Evolutionary conservation across 2,797 vertebrate species (phyloP), one percentile per base, ranked within the genome.

Genomic region (Falco concolor): DNA sequence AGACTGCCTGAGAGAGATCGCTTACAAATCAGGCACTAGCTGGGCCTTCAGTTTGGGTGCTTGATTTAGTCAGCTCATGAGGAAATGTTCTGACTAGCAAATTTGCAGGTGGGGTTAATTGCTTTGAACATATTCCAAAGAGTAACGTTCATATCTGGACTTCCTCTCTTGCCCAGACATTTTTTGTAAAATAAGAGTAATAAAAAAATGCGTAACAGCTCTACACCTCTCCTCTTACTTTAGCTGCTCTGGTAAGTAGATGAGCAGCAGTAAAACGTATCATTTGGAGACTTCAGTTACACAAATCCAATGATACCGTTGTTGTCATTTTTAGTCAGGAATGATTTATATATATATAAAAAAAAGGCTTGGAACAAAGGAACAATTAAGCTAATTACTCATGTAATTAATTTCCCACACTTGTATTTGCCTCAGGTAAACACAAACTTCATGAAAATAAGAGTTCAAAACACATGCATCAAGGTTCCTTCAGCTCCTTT

Each of bases 401-500:
- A 45, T 92, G 90, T 96, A 83, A 94, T 96, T 96, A 84, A 90
- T 96, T 96, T 96, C 90, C 84, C 84, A 92, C 95, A 93, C 94
- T 96, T 96, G 86, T 96, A 93, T 97, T 95, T 97, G 87, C 95
- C 96, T 95, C 93, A 95, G 91, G 95, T 96, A 96, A 94, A 96
- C 94, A 95, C 88, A 96, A 95, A 96, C 93, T 92, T 96, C 88
- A 79, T 93, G 96, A 97, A 96, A 96, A 94, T 96, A 90, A 92
- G 94, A 93, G 86, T 96, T 96, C 96, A 97, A 97, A 97, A 96
- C 57, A 96, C 53, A 93, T 94, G 77, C 94, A 94, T 96, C 91
- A 96, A 95, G 95, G 95, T 95, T 95, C 86, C 95, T 96, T 96
- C 93, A 95, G 78, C 91, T 89, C 53, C 94, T 93, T 96, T 89